These are phyloP conservation scores for Trachythela sp. DNA, from an alignment of 64 coral and sea anemone genomes.

Conservation along the genomic window DNA sequence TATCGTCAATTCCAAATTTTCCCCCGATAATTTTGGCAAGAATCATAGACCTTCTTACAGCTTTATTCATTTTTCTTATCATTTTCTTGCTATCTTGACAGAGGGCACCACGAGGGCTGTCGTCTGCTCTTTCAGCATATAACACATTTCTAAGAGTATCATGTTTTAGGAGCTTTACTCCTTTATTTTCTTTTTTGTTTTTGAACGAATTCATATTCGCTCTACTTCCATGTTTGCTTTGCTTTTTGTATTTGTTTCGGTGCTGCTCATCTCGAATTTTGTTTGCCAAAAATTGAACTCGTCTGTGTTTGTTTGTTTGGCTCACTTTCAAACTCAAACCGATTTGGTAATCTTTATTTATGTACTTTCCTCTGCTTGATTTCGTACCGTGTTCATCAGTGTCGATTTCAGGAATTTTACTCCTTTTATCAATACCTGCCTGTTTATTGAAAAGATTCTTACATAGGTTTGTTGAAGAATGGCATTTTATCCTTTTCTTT, in stretches of 20 bases:
- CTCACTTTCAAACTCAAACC: too few relatives aligned
- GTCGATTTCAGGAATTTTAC: not conserved
- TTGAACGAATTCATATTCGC: too few relatives aligned
- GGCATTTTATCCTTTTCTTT: too few relatives aligned
- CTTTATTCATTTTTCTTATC: conserved; percentile 70
- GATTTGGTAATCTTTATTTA: too few relatives aligned
- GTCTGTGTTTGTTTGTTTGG: not conserved
- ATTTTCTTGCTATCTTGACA: conserved; percentile 16
- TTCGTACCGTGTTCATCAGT: not conserved
- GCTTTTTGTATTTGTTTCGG: not conserved
- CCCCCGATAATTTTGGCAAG: conserved; percentile 76
- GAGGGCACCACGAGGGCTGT: too few relatives aligned
- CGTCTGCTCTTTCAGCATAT: too few relatives aligned
- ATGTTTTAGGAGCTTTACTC: too few relatives aligned
- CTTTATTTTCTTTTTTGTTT: too few relatives aligned
- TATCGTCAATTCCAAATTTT: conserved; percentile 72
- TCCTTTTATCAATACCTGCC: not conserved
- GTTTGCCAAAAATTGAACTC: not conserved
- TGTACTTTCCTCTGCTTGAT: not conserved
- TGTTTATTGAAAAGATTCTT: too few relatives aligned
- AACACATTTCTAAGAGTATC: too few relatives aligned
- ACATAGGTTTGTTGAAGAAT: too few relatives aligned
- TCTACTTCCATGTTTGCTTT: not conserved
- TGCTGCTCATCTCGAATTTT: not conserved
- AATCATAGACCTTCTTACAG: conserved; percentile 50